Base-by-base conservation (phyloP, 2,113 vertebrate genomes). In the Barnardius zonarius region DNA sequence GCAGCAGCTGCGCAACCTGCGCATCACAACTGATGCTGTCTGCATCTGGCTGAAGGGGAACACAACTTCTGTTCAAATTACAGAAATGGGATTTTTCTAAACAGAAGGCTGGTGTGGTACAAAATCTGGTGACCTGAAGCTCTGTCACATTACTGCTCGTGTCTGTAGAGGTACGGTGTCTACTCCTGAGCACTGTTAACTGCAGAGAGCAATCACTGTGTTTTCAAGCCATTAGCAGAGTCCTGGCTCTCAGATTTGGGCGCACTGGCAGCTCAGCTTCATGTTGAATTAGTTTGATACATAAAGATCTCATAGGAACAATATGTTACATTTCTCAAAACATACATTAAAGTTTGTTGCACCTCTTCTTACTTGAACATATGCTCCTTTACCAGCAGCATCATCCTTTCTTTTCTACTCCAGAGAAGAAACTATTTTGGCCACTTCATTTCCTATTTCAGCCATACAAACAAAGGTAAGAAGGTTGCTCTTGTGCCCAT, bases 1-100 rank as follows among this genome's bases (percentile, higher is more conserved):
- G 57, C 6, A 83, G 49, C 54, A 76, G 24, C 54, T 74, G 7
- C 8, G 24, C 37, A 88, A 61, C 54, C n/a, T 18, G 8, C 48
- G 66, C 22, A 66, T 39, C 5, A 5, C 49, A 48, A 73, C 0
- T 3, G 28, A 73, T 0, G 0, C 24, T 35, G 17, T 25, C 48
- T 73, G 75, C 54, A 57, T 28, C 49, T 2, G 10, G 20, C 44
- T 86, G 59, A 90, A 73, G 16, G 17, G 33, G 37, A 15, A 37
- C 22, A 35, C 13, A 19, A 13, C 9, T 30, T 13, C 25, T 12
- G 41, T 37, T n/a, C 88, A 86, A n/a, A 25, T n/a, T 54, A 44
- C 6, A 49, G 19, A 93, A 80, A 4, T 35, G 46, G 33, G 51
- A 27, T 33, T 83, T 75, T 88, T 63, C 46, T 43, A 57, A 74